A percentile compares a stretch with the other conserved stretches of the same genome.
These are phyloP conservation scores for Spondyliosoma cantharus DNA, from an alignment of 2,797 vertebrate species.

Conservation along the genomic window DNA sequence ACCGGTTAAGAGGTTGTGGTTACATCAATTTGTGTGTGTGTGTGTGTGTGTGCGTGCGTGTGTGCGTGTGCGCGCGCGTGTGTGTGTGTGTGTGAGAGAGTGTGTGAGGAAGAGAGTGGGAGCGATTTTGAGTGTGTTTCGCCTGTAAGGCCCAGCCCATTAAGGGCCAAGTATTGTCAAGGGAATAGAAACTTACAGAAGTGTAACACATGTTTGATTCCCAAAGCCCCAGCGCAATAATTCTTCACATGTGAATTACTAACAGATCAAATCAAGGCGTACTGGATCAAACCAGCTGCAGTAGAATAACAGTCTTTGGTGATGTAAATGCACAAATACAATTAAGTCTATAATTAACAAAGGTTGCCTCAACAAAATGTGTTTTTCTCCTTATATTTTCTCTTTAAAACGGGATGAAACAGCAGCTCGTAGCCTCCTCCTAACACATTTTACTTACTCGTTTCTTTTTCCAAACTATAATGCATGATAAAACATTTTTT, in stretches of 20 bases:
- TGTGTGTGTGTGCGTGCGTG: slow-evolving; percentile 16
- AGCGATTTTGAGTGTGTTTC: slow-evolving; percentile 53
- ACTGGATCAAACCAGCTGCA: slow-evolving; percentile 60
- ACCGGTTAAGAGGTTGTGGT: slow-evolving; percentile 62
- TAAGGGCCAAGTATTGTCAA: slow-evolving; percentile 61
- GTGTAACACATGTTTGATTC: slow-evolving; percentile 74
- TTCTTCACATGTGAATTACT: slow-evolving; percentile 68
- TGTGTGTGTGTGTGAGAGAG: slow-evolving; percentile 17
- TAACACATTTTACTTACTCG: neutral
- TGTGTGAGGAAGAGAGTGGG: slow-evolving; percentile 39
- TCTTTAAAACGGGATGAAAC: neutral
- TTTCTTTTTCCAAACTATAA: neutral
- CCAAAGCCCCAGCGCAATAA: slow-evolving; percentile 64
- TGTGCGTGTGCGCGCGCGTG: slow-evolving; percentile 17
- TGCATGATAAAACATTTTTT: neutral
- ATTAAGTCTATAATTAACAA: slow-evolving; percentile 36
- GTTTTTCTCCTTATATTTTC: neutral
- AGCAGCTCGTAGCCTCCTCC: neutral
- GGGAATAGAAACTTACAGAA: slow-evolving; percentile 71
- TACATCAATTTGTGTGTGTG: slow-evolving; percentile 56
- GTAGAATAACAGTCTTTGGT: slow-evolving; percentile 23
- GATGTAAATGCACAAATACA: slow-evolving; percentile 36
- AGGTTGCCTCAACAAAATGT: neutral
- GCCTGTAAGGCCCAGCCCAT: slow-evolving; percentile 57
- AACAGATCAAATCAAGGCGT: slow-evolving; percentile 66